phyloP scores from a whole-genome alignment of 1,140 invertebrate genomes.

The Hestina assimilis region DNA sequence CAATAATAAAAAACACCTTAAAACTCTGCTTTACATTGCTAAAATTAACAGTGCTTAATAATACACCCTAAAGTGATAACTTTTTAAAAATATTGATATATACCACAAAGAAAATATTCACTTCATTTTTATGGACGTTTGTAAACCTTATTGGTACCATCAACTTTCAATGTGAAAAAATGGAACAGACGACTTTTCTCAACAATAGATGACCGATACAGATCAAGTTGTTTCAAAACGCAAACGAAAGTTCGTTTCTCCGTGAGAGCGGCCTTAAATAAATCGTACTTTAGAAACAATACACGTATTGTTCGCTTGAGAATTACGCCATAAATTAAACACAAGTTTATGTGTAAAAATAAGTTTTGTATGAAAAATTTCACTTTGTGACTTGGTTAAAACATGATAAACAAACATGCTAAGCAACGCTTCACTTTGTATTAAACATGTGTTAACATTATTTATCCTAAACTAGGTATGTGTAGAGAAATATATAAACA shows the following conservation, averaged over 20 bases:
- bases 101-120: too few species aligned
- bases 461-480: too few species aligned
- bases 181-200: neutral
- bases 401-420: neutral
- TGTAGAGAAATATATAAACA: too few species aligned
- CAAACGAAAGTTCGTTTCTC: conserved; percentile 60
- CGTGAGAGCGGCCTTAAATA: conserved; percentile 62
- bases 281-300: conserved; percentile 63
- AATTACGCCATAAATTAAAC: conserved; percentile 58
- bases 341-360: conserved; percentile 40
- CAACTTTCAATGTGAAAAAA: neutral
- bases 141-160: too few species aligned
- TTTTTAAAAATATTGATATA: too few species aligned
- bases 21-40: too few species aligned
- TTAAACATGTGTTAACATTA: too few species aligned
- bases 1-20: too few species aligned
- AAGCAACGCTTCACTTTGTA: too few species aligned
- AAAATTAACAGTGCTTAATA: too few species aligned
- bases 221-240: conserved; percentile 55
- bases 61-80: too few species aligned
- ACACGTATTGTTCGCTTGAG: conserved; percentile 62
- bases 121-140: neutral
- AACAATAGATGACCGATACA: conserved; percentile 55
- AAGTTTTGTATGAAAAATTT: conserved; percentile 23
- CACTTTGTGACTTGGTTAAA: conserved; percentile 3